These are phyloP conservation scores for Hemaris fuciformis DNA, from an alignment of 2,888 invertebrate genomes.

Conservation along the genomic window DNA sequence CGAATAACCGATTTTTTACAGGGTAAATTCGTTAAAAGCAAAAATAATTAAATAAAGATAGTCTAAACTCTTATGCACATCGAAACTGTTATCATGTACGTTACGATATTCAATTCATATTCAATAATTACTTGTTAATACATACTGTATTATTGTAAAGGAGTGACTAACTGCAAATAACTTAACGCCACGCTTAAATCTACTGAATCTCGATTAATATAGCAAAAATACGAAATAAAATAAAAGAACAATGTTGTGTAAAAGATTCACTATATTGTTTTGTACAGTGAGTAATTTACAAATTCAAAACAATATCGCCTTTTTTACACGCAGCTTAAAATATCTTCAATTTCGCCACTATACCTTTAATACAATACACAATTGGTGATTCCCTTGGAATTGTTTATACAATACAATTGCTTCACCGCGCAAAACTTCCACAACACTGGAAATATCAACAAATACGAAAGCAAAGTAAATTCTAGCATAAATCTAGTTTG, in stretches of 20 bases:
- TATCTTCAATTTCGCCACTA: slow-evolving; percentile 49
- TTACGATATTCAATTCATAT: not conserved
- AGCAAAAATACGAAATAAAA: slow-evolving; percentile 29
- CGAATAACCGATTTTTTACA: no score
- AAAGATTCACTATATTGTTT: slow-evolving; percentile 77
- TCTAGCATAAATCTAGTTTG: slow-evolving; percentile 56
- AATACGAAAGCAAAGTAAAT: slow-evolving; percentile 23
- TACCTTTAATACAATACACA: slow-evolving; percentile 44
- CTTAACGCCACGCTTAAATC: not conserved
- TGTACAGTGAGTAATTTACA: slow-evolving; percentile 59
- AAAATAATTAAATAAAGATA: no score
- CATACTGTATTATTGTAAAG: not conserved
- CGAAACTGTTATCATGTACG: not conserved
- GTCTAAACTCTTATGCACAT: no score
- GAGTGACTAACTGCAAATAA: not conserved
- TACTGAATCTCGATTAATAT: not conserved
- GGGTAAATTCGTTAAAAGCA: no score
- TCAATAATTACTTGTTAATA: not conserved
- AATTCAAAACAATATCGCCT: slow-evolving; percentile 73
- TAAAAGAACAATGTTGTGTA: slow-evolving; percentile 59
- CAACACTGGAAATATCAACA: slow-evolving; percentile 20
- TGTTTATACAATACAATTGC: slow-evolving; percentile 38
- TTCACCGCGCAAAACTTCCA: not conserved
- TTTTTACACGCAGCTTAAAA: slow-evolving; percentile 62
- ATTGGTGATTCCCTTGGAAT: slow-evolving; percentile 46